phyloP scores from a whole-genome alignment of 2,113 vertebrate genomes.

The Vulpes vulpes region DNA sequence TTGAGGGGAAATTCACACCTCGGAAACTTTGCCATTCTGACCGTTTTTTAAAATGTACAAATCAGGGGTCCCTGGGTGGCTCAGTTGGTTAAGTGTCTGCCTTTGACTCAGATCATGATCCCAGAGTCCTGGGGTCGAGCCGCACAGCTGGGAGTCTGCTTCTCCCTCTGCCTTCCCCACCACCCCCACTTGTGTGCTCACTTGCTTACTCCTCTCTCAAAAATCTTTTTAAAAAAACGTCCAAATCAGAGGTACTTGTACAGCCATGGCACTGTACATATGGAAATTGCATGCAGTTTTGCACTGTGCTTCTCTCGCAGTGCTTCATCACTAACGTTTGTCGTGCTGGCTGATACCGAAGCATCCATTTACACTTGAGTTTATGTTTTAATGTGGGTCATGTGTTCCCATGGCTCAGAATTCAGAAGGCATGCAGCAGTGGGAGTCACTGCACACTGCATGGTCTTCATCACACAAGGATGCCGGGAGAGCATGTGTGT shows the following conservation, averaged over 20 bases:
- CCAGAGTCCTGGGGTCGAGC: too few species aligned
- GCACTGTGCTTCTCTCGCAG: not conserved
- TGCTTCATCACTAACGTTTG: not conserved
- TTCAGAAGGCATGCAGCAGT: not conserved
- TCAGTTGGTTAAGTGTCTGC: too few species aligned
- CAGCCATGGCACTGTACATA: not conserved
- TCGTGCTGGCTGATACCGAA: not conserved
- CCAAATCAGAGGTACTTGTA: not conserved
- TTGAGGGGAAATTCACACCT: not conserved
- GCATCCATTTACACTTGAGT: not conserved
- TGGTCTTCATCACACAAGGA: fast-evolving
- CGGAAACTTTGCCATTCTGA: not conserved
- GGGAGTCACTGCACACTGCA: too few species aligned
- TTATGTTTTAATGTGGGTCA: not conserved
- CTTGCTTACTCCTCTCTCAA: too few species aligned
- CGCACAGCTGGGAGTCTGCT: too few species aligned
- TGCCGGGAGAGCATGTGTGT: fast-evolving
- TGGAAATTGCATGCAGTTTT: not conserved
- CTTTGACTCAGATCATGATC: too few species aligned
- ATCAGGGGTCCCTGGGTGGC: not conserved
- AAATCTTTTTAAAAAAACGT: not conserved
- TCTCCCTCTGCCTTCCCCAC: too few species aligned
- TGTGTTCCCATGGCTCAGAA: not conserved
- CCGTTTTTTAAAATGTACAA: not conserved
- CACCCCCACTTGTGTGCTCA: too few species aligned